A percentile compares a stretch with the other conserved stretches of the same genome.
These are phyloP conservation scores for Hafferia zeledoni DNA, from an alignment of 2,797 vertebrate species.

Conservation along the genomic window DNA sequence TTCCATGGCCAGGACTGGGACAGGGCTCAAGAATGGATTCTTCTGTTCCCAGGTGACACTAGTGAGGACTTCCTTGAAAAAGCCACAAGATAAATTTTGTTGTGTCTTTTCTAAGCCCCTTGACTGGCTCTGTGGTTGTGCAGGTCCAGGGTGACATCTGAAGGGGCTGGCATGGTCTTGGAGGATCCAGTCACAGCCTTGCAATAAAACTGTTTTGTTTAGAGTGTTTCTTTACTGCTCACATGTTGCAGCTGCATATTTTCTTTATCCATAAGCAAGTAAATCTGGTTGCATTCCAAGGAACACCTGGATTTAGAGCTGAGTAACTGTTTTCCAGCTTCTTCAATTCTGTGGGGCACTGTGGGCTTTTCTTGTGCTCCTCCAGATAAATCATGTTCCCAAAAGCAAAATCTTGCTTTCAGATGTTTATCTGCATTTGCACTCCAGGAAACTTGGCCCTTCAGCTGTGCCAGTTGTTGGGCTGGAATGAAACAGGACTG, in stretches of 20 bases:
- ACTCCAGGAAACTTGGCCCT: neutral
- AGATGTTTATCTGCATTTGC: neutral
- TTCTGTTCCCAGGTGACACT: neutral
- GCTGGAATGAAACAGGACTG: neutral
- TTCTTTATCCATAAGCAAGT: neutral
- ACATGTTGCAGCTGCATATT: neutral
- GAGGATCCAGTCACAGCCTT: neutral
- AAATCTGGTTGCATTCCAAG: neutral
- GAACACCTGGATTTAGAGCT: conserved; percentile 23
- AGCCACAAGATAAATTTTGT: neutral
- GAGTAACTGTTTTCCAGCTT: neutral
- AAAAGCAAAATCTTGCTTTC: neutral
- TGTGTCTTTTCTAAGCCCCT: neutral
- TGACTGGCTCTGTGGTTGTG: neutral
- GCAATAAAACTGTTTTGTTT: neutral
- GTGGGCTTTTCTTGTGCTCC: neutral
- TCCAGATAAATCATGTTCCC: neutral
- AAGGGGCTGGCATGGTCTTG: neutral
- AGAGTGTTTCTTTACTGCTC: neutral
- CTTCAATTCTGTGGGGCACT: neutral
- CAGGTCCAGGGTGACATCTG: neutral
- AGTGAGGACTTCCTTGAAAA: neutral
- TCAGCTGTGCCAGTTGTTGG: neutral
- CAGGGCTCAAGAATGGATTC: neutral
- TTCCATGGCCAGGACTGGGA: neutral